Base-by-base conservation (phyloP, 2,113 vertebrate species). In the Lates calcarifer region DNA sequence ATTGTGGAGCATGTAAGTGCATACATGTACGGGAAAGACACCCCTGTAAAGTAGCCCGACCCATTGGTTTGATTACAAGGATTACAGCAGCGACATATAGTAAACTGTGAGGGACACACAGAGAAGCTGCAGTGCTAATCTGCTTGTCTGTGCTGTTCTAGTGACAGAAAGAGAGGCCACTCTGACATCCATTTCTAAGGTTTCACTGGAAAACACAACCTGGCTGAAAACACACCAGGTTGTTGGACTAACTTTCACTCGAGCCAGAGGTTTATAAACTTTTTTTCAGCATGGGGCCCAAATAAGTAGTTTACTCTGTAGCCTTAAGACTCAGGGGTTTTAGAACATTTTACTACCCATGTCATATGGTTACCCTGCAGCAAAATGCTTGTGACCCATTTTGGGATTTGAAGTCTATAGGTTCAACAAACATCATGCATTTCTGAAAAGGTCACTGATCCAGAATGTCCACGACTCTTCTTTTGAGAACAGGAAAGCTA, bases 91-190 rank as follows among this genome's bases (percentile, higher is more conserved):
- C 77, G 61, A 81, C 86, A 89, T 87, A 84, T 74, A 84, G 77
- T 87, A 86, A 86, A 75, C 69, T 77, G 82, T 55, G 73, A 85
- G 71, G 70, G 80, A 91, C 90, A 86, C 72, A 77, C 29, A 66
- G 75, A 89, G 76, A 70, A 86, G 80, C 65, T 81, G 79, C 77
- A 89, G 58, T 41, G 75, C 83, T 90, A 90, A 91, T 90, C 91
- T 90, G 74, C 84, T 87, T 76, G 84, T 92, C 84, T 86, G 87
- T 83, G 82, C 77, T 53, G 85, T 91, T 87, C 84, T 83, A 87
- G 83, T 90, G 86, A 85, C 81, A 86, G 70, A 56, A 53, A 81
- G 37, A 79, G 65, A 77, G 78, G 65, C 66, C 53, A 76, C 53
- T 70, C 82, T 74, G 84, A 82, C 83, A 85, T 87, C 11, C 57